phyloP scores from a whole-genome alignment of 2,797 vertebrate genomes.

The Phoebastria nigripes region DNA sequence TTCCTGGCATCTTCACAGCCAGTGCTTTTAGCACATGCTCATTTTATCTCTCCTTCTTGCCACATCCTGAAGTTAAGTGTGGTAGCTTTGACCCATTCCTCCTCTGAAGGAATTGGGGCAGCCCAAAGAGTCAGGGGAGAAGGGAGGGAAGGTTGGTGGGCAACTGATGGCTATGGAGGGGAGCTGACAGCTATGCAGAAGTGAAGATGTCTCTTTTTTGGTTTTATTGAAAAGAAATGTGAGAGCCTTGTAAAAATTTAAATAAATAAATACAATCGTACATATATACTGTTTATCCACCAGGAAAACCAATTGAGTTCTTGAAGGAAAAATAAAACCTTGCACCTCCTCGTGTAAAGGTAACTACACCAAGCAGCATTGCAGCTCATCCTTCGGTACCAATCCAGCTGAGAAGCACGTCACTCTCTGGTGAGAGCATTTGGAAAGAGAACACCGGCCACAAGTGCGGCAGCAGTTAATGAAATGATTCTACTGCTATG shows the following conservation, averaged over 20 bases:
- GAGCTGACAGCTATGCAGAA: background rate
- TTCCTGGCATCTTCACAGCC: background rate
- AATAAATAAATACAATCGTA: background rate
- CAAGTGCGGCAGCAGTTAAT: background rate
- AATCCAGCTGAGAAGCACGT: background rate
- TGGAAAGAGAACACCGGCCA: background rate
- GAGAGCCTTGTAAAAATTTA: background rate
- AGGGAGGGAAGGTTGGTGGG: background rate
- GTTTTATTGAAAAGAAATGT: background rate
- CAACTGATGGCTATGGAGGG: background rate
- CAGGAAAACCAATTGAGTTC: background rate
- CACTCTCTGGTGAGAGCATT: background rate
- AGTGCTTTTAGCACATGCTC: background rate
- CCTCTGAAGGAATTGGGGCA: background rate
- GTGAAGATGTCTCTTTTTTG: background rate
- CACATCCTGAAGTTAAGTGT: no score
- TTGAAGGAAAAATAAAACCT: background rate
- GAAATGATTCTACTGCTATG: background rate
- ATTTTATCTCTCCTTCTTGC: background rate
- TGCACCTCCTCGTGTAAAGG: background rate
- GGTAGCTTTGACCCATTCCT: background rate
- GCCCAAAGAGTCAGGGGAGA: background rate
- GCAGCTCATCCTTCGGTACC: background rate
- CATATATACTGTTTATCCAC: accelerated
- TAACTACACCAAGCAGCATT: background rate